Base-by-base conservation (phyloP, 1,140 invertebrate species). In the Trichonephila clavata region DNA sequence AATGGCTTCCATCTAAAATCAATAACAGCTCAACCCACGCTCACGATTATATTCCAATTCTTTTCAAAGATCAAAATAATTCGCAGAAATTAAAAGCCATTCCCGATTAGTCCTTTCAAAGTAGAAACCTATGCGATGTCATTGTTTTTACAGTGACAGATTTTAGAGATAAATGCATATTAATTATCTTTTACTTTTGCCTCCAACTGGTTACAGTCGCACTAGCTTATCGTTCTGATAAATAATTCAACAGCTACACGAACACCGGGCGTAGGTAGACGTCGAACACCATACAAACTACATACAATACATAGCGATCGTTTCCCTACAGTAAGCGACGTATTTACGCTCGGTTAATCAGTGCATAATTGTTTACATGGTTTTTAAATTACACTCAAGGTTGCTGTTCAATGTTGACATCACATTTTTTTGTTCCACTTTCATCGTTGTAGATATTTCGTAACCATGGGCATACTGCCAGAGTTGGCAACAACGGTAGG, bases 321-420 rank as follows among this genome's bases (percentile, higher is more conserved):
- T 87, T 87, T 65, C 18, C 21, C 57, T 87, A 27, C 32, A 24
- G 21, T 39, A 65, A 65, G 86, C 24, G 57, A 61, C 59, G 39
- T 65, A 87, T 39, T 32, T 87, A 87, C 27, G 57, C 86, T 32
- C 59, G 32, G 61, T 59, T 84, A 68, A 89, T 71, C 63, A 89
- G 68, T 32, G 87, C 87, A 57, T 57, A 86, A 32, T n/a, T 89
- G 87, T 71, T 89, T 89, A 89, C 87, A 89, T 77, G 87, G 39
- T 16, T 89, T 50, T 89, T 89, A 71, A 71, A 71, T 43, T 39
- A n/a, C 27, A 60, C 32, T 57, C 87, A 89, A 89, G 65, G 87
- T 59, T 77, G 39, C 65, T 57, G 16, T n/a, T 68, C 87, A 71
- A 68, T 89, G 87, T 89, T 89, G 87, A 77, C 87, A 89, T 77